Percentiles rank a stretch among this genome's conserved stretches.
These are phyloP conservation scores for Mormyrus lacerda DNA, from an alignment of 2,113 vertebrate species.

Conservation along the genomic window DNA sequence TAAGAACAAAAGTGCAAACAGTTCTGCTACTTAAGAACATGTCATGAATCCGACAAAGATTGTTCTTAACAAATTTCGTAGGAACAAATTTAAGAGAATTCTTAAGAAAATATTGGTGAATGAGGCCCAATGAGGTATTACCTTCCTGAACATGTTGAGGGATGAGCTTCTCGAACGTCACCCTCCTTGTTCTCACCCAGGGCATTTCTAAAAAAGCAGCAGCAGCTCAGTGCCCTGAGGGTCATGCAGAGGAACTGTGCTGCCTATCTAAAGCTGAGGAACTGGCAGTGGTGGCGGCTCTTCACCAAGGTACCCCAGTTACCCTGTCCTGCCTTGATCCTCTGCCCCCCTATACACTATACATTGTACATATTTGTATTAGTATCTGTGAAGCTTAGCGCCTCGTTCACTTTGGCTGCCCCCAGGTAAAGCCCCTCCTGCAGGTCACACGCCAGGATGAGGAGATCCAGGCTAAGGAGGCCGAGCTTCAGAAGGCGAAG, in stretches of 20 bases:
- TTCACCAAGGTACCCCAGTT: conserved; percentile 71
- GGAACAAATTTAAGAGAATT: too few species aligned
- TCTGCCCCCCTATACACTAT: background rate
- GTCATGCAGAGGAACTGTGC: conserved; percentile 89
- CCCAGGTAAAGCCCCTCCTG: conserved; percentile 80
- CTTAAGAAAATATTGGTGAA: too few species aligned
- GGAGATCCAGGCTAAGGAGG: conserved; percentile 73
- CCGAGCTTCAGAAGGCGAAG: conserved; percentile 73
- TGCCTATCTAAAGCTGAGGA: conserved; percentile 81
- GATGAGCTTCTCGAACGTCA: background rate
- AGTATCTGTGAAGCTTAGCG: background rate
- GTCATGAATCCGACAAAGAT: too few species aligned
- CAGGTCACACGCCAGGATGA: conserved; percentile 86
- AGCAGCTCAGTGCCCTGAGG: conserved; percentile 77
- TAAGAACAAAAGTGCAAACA: too few species aligned
- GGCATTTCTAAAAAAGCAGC: conserved; percentile 76
- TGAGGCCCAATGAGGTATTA: background rate
- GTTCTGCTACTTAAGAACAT: too few species aligned
- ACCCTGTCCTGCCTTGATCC: background rate
- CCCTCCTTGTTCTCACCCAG: conserved; percentile 42
- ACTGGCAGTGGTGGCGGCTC: conserved; percentile 92
- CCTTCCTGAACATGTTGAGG: background rate
- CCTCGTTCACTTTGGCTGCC: background rate
- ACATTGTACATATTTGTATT: background rate
- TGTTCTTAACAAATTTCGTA: too few species aligned